Percentiles rank a stretch among this genome's conserved stretches.
Conservation (phyloP, 2,888 invertebrate species). For the Parnassius mnemosyne region DNA sequence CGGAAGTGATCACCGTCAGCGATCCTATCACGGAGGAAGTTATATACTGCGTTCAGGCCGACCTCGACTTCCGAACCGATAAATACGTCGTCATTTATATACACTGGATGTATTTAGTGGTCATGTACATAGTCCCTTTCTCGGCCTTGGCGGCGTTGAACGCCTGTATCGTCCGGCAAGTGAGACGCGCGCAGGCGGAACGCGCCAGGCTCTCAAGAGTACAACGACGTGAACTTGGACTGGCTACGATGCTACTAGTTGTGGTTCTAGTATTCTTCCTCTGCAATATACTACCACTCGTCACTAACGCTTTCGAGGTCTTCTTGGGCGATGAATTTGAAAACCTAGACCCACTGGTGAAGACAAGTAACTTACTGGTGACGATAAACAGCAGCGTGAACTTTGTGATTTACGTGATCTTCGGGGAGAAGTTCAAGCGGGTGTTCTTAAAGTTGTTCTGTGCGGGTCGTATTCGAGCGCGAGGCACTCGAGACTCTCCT, state of each 20-base stretch:
- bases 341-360: constrained; percentile 84
- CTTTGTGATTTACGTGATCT: constrained; percentile 98
- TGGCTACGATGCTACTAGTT: constrained; percentile 96
- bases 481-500: constrained; percentile 80
- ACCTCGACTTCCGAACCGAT: constrained; percentile 84
- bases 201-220: constrained; percentile 93
- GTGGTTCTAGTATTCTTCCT: constrained; percentile 97
- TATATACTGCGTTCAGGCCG: constrained; percentile 86
- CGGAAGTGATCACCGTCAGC: constrained; percentile 69
- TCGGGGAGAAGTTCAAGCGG: constrained; percentile 97
- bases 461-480: constrained; percentile 79
- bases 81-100: constrained; percentile 93
- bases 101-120: constrained; percentile 95
- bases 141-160: constrained; percentile 93
- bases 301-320: constrained; percentile 92
- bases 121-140: constrained; percentile 97
- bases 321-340: constrained; percentile 78
- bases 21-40: constrained; percentile 75
- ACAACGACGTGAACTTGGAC: constrained; percentile 94
- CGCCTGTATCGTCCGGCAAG: constrained; percentile 93
- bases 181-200: constrained; percentile 93
- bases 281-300: constrained; percentile 93
- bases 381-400: constrained; percentile 98
- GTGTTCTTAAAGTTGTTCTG: constrained; percentile 91
- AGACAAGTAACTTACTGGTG: constrained; percentile 94